Evolutionary conservation across 2,888 invertebrate species (phyloP).

Genomic region (Hedychridium roseum): DNA sequence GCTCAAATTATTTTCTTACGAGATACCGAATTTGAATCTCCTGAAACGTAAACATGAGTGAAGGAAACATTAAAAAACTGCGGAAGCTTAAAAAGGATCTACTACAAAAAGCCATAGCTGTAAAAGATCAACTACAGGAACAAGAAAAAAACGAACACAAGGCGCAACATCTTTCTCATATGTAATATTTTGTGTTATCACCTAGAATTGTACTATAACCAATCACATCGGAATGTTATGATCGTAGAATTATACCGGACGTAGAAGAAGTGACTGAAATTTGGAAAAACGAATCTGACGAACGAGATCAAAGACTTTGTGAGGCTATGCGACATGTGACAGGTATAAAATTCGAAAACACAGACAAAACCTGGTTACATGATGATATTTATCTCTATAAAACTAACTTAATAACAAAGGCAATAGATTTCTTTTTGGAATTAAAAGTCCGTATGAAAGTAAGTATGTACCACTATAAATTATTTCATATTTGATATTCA

Average conservation of each 20-base stretch:
- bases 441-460: slow-evolving; percentile 39
- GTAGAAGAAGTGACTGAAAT: neutral
- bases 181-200: slow-evolving; percentile 6
- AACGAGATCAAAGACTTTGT: slow-evolving; percentile 14
- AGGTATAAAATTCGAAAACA: slow-evolving; percentile 37
- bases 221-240: neutral
- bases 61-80: slow-evolving; percentile 20
- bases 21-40: too few species aligned
- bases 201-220: neutral
- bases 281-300: neutral
- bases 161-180: slow-evolving; percentile 2
- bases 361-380: slow-evolving; percentile 36
- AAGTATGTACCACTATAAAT: neutral
- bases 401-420: slow-evolving; percentile 28
- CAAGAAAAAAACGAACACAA: slow-evolving; percentile 6
- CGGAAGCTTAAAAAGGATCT: slow-evolving; percentile 21
- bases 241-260: slow-evolving; percentile 2
- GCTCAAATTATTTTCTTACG: too few species aligned
- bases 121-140: slow-evolving; percentile 24
- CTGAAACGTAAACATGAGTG: slow-evolving; percentile 24
- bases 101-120: slow-evolving; percentile 13
- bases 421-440: slow-evolving; percentile 27
- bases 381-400: slow-evolving; percentile 35
- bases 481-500: slow-evolving; percentile 1
- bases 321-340: slow-evolving; percentile 21